Percentiles rank a stretch among this genome's conserved stretches.
Conservation (phyloP, 2,113 vertebrate genomes). For the Mustela lutreola region DNA sequence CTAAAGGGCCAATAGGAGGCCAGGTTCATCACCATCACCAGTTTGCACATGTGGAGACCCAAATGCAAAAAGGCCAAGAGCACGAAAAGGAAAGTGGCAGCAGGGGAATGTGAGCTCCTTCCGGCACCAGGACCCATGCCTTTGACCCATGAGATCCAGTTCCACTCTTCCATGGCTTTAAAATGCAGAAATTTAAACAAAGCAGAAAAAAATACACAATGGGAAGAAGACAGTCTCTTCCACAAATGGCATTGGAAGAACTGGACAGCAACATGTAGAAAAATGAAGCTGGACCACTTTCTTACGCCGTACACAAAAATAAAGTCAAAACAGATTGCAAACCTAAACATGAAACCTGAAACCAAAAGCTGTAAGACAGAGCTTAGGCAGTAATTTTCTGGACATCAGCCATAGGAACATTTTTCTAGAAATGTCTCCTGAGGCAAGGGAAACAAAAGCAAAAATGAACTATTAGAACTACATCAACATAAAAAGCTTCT, state of each 20-base stretch:
- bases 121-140: background rate
- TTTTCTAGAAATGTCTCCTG: background rate
- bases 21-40: background rate
- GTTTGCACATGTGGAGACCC: background rate
- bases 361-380: background rate
- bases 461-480: background rate
- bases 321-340: background rate
- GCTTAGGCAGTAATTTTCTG: background rate
- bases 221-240: background rate
- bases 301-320: background rate
- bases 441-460: background rate
- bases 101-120: rapidly evolving
- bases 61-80: background rate
- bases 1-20: background rate
- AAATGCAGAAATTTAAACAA: background rate
- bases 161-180: background rate
- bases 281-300: background rate
- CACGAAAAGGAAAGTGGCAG: background rate
- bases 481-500: background rate
- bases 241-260: background rate
- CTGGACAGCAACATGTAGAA: background rate
- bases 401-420: background rate
- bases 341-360: background rate
- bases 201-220: background rate
- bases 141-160: background rate